These are phyloP conservation scores for Ormyrus nitidulus DNA, from an alignment of 2,888 invertebrate genomes.

Conservation along the genomic window DNA sequence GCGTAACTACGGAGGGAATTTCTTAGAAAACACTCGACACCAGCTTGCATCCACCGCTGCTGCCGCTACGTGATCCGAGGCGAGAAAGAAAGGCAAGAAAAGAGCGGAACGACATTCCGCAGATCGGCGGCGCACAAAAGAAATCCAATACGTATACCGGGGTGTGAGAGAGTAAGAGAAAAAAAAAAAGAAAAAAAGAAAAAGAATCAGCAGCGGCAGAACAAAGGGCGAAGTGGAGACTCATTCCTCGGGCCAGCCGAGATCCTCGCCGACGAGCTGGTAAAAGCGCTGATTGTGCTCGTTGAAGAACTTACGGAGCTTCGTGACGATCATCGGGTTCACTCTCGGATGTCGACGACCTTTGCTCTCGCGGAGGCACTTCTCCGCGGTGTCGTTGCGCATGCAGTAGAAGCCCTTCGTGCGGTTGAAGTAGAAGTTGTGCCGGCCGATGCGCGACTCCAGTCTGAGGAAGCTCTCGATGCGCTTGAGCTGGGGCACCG, in stretches of 20 bases:
- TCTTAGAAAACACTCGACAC: too few species aligned
- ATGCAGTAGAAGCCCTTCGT: conserved; percentile 97
- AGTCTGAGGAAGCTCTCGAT: conserved; percentile 92
- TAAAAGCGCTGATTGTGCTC: conserved; percentile 95
- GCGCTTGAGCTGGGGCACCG: conserved; percentile 89
- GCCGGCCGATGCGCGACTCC: conserved; percentile 83
- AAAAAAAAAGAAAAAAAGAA: background rate
- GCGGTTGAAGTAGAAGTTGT: conserved; percentile 97
- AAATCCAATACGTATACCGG: too few species aligned
- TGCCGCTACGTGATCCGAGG: too few species aligned
- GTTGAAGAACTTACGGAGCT: conserved; percentile 89
- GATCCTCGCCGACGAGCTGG: conserved; percentile 92
- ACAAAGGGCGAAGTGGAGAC: conserved; percentile 13
- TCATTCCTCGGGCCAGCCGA: conserved; percentile 95
- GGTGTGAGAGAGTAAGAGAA: background rate
- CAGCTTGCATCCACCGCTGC: too few species aligned
- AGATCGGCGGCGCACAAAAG: too few species aligned
- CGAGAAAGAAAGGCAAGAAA: too few species aligned
- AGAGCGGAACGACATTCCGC: too few species aligned
- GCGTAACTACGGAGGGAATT: too few species aligned
- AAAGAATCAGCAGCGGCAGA: background rate
- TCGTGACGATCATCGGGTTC: conserved; percentile 86
- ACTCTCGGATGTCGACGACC: conserved; percentile 90
- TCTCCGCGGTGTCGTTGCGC: conserved; percentile 88
- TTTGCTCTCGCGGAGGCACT: conserved; percentile 90